A percentile compares a stretch with the other conserved stretches of the same genome.
phyloP scores from a whole-genome alignment of 2,797 vertebrate genomes.

The Muscicapa comitata region DNA sequence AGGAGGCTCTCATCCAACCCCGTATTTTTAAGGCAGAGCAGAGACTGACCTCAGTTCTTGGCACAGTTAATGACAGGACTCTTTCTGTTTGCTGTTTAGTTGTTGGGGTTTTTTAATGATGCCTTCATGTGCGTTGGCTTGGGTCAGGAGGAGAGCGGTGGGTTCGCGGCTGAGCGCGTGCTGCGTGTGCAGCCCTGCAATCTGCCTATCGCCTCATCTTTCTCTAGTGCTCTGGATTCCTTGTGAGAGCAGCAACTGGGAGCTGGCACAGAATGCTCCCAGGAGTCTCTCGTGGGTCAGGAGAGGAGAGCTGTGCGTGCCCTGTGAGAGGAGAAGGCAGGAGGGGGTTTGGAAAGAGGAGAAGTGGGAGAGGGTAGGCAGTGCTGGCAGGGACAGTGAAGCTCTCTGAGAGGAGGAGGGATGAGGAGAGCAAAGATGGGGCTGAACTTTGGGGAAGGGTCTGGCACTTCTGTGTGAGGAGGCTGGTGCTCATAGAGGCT shows the following conservation, averaged over 20 bases:
- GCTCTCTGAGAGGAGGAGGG: not conserved
- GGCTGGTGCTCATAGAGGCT: not conserved
- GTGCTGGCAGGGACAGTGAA: not conserved
- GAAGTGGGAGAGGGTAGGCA: not conserved
- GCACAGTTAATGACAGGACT: not conserved
- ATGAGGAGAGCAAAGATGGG: not conserved
- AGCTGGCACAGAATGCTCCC: not conserved
- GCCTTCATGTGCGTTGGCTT: not conserved
- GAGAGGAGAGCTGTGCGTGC: not conserved
- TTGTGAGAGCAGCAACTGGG: not conserved
- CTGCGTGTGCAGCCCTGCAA: not conserved
- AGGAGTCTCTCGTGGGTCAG: not conserved
- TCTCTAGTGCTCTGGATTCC: not conserved
- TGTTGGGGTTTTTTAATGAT: not conserved
- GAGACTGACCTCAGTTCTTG: not conserved
- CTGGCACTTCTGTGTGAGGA: not conserved
- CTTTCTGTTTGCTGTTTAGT: not conserved
- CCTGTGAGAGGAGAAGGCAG: not conserved
- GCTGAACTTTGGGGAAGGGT: not conserved
- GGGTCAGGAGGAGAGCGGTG: not conserved
- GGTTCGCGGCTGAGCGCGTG: not conserved
- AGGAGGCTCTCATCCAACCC: not conserved
- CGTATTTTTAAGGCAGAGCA: not conserved
- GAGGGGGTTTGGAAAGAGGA: not conserved
- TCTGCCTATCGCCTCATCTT: not conserved